Evolutionary conservation across 2,888 invertebrate species (phyloP), one percentile per base, ranked within the genome.

Genomic region (Nematopogon swammerdamellus): DNA sequence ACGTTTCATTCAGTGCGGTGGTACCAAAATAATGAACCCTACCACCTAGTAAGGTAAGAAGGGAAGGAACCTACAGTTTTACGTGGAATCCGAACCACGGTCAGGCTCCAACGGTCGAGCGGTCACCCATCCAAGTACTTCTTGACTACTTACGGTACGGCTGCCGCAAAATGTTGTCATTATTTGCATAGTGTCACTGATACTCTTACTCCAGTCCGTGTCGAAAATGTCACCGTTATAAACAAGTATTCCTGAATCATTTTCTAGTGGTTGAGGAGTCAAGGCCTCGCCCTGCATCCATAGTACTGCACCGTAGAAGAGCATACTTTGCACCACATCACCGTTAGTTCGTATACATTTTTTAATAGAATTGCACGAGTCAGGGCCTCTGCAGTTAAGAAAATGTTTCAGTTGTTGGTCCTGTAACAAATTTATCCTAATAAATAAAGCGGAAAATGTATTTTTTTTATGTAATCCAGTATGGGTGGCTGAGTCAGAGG

Each of bases 201-300:
- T 61, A 47, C 58, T 52, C 36, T 48, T 55, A 17, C 63, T 55
- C 63, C 74, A 67, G 44, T 65, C 58, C 25, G 73, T 64, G 57
- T 80, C 84, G 72, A 89, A 96, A 56, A 94, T 83, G 71, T 97
- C 96, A 20, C 96, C 97, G 79, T 97, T 97, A 80, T 90, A 95
- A 18, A 95, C 67, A 50, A 97, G 74, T 49, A 88, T 64, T 54
- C 89, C 87, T 19, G 81, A 75, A 36, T 80, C 64, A 10, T 70
- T 68, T 63, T 84, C 81, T 19, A 82, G 49, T 0, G 97, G 97
- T 65, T 97, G 97, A 25, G 60, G 57, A 2, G 82, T 81, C 2
- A 86, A 61, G 17, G 65, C 50, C 1, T 56, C 52, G 2, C 96
- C 96, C 73, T 95, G 92, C 68, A 92, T 88, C 90, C 95, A 95